Conservation (phyloP, 2,797 vertebrate species). For the Micropoecilia bifurca region DNA sequence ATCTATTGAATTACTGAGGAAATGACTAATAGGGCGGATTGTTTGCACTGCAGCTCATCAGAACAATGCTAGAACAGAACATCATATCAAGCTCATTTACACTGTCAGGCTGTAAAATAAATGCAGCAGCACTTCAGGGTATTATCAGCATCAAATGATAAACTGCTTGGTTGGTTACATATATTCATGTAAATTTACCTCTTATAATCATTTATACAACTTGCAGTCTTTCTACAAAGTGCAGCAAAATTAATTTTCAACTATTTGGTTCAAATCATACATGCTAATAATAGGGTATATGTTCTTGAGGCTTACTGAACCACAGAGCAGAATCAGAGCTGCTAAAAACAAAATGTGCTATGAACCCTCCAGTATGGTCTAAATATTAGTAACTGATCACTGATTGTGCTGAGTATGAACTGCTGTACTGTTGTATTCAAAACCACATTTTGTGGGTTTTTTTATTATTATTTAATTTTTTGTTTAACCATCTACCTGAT, state of each 20-base stretch:
- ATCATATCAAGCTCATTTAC: slow-evolving; percentile 1
- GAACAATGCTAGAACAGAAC: slow-evolving; percentile 24
- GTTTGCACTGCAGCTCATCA: slow-evolving; percentile 15
- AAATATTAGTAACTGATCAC: slow-evolving; percentile 32
- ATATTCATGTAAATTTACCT: slow-evolving; percentile 59
- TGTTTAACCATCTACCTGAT: neutral
- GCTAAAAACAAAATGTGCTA: slow-evolving; percentile 14
- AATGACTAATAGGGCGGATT: neutral
- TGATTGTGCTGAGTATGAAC: slow-evolving; percentile 60
- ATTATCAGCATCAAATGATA: neutral
- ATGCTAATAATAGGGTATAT: slow-evolving; percentile 25
- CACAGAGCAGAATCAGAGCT: slow-evolving; percentile 24
- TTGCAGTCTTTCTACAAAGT: slow-evolving; percentile 16
- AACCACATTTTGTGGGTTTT: slow-evolving; percentile 2
- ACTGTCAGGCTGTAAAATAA: neutral
- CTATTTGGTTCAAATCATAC: slow-evolving; percentile 22
- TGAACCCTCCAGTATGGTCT: slow-evolving; percentile 25
- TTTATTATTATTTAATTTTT: neutral
- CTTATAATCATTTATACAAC: slow-evolving; percentile 28
- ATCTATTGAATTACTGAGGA: slow-evolving; percentile 2
- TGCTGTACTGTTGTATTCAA: slow-evolving; percentile 33
- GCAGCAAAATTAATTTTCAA: slow-evolving; percentile 15
- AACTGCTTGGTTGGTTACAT: slow-evolving; percentile 10
- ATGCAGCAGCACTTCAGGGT: slow-evolving; percentile 13
- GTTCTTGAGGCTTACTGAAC: slow-evolving; percentile 2